Conservation (phyloP, 2,888 invertebrate genomes). For the Cheilosia urbana region DNA sequence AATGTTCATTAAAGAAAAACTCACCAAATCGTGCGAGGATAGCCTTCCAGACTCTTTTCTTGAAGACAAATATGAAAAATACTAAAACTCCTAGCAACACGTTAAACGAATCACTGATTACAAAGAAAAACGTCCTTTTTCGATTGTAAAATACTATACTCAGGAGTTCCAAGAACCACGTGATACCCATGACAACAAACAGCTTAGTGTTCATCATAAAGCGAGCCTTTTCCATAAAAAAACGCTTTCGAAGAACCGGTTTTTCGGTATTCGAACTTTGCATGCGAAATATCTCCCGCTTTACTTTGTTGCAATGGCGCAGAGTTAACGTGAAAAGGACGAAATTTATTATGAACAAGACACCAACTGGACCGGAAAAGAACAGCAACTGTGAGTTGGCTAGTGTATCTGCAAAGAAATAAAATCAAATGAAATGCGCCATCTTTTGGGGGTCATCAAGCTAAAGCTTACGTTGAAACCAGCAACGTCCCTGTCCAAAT, state of each 20-base stretch:
- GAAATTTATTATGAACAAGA: constrained; percentile 87
- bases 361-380: constrained; percentile 87
- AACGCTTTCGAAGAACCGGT: constrained; percentile 86
- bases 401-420: constrained; percentile 77
- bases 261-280: constrained; percentile 87
- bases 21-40: constrained; percentile 86
- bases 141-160: constrained; percentile 86
- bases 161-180: constrained; percentile 88
- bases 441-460: neutral
- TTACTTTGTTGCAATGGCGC: constrained; percentile 89
- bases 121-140: constrained; percentile 84
- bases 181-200: constrained; percentile 91
- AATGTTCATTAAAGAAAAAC: constrained; percentile 54
- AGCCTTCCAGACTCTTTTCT: constrained; percentile 87
- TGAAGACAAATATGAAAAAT: constrained; percentile 89
- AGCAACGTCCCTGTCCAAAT: constrained; percentile 87
- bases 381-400: constrained; percentile 85
- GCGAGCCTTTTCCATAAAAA: constrained; percentile 89
- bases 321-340: constrained; percentile 89
- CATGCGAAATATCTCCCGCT: constrained; percentile 89
- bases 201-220: constrained; percentile 89
- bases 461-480: constrained; percentile 86
- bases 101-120: constrained; percentile 87
- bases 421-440: neutral
- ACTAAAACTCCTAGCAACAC: constrained; percentile 90